These are phyloP conservation scores for Orthonevra nobilis DNA, from an alignment of 2,888 invertebrate genomes.

Conservation along the genomic window DNA sequence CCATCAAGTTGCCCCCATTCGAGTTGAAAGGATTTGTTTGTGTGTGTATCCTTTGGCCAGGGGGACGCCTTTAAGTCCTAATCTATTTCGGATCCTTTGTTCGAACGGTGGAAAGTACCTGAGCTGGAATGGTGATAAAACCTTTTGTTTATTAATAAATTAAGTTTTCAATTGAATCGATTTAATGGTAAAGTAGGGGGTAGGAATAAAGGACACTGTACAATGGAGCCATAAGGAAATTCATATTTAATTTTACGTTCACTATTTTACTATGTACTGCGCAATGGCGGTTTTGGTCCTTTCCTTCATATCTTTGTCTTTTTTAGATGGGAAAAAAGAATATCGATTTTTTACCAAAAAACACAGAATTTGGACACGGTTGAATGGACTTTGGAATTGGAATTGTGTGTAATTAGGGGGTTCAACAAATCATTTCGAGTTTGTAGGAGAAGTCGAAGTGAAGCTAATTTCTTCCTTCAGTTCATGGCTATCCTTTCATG, in stretches of 20 bases:
- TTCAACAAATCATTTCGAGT: conserved; percentile 19
- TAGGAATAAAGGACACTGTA: background rate
- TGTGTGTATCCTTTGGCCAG: conserved; percentile 51
- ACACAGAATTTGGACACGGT: background rate
- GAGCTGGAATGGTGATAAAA: conserved; percentile 58
- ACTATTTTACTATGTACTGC: conserved; percentile 24
- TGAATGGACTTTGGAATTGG: background rate
- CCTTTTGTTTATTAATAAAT: conserved; percentile 64
- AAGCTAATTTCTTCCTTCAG: no score
- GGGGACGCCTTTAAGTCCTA: conserved; percentile 4
- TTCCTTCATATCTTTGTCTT: conserved; percentile 1
- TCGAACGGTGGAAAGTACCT: conserved; percentile 47
- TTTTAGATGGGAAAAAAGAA: conserved; percentile 10
- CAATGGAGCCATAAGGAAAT: conserved; percentile 15
- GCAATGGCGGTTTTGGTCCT: conserved; percentile 21
- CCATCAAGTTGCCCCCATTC: conserved; percentile 44
- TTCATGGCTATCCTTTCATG: no score
- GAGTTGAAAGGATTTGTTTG: conserved; percentile 62
- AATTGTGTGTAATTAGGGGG: background rate
- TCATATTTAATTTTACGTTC: conserved; percentile 9
- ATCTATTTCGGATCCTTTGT: conserved; percentile 21
- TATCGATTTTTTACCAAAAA: conserved; percentile 53
- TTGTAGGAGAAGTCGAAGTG: no score
- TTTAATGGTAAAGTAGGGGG: conserved; percentile 2
- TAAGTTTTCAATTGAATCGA: conserved; percentile 65